These are phyloP conservation scores for Guaruba guarouba DNA, from an alignment of 2,113 vertebrate species.

Conservation along the genomic window DNA sequence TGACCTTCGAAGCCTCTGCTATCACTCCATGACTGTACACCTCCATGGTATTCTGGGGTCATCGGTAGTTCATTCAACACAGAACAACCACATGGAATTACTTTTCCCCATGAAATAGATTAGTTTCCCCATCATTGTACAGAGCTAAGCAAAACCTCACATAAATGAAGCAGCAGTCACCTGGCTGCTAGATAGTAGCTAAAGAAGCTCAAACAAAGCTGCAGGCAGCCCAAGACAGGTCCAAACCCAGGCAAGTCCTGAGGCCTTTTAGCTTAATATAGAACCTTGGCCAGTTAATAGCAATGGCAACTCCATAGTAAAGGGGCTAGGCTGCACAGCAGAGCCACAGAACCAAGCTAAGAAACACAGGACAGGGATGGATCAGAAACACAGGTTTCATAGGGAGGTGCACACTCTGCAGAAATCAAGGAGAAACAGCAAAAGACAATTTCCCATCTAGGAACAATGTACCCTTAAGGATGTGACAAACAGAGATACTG, in stretches of 20 bases:
- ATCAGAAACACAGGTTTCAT: background rate
- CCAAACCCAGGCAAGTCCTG: background rate
- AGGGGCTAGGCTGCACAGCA: background rate
- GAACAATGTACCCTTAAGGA: background rate
- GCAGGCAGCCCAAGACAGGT: background rate
- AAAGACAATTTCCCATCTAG: background rate
- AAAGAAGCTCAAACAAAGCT: background rate
- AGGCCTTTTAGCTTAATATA: background rate
- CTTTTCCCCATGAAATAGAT: background rate
- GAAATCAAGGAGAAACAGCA: background rate
- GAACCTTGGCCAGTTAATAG: background rate
- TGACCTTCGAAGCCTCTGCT: background rate
- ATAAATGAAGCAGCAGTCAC: background rate
- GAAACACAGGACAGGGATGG: background rate
- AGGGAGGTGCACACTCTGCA: background rate
- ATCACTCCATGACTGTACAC: background rate
- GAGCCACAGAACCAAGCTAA: background rate
- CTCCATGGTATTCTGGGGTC: background rate
- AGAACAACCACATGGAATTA: background rate
- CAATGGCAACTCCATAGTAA: background rate
- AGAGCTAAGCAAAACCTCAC: background rate
- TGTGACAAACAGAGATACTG: background rate
- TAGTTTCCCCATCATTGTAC: background rate
- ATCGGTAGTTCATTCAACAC: background rate
- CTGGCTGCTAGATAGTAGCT: background rate